Conservation (phyloP, 2,888 invertebrate species). For the Atethmia centrago region DNA sequence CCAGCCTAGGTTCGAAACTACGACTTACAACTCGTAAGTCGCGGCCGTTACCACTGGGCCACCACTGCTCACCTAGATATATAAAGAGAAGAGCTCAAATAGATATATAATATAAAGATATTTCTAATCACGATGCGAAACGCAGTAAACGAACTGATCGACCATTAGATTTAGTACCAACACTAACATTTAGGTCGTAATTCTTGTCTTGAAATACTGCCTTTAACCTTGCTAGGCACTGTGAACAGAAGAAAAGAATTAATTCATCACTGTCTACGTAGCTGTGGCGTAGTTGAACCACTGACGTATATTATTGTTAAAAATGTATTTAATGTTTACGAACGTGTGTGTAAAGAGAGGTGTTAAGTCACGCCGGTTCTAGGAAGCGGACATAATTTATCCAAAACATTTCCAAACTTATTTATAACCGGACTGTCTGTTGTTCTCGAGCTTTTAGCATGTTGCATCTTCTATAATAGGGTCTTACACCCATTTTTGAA, state of each 20-base stretch:
- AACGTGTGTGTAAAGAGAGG: conserved; percentile 48
- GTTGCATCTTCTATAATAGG: conserved; percentile 44
- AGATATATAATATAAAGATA: not conserved
- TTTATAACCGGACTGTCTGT: conserved; percentile 45
- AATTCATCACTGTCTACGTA: conserved; percentile 53
- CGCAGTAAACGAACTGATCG: not conserved
- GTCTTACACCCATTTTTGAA: too few species aligned
- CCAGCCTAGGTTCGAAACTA: too few species aligned
- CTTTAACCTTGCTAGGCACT: conserved; percentile 12
- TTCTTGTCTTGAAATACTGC: conserved; percentile 9
- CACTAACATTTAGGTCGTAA: conserved; percentile 17
- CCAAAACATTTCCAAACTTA: conserved; percentile 44
- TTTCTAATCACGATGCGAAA: not conserved
- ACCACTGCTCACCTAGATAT: too few species aligned
- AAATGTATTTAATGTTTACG: conserved; percentile 64
- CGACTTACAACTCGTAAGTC: too few species aligned
- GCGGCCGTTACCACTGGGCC: too few species aligned
- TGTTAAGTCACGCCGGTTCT: conserved; percentile 65
- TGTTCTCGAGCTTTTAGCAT: conserved; percentile 40
- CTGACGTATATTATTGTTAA: conserved; percentile 57
- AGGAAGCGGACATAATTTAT: conserved; percentile 64
- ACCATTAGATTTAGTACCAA: conserved; percentile 1
- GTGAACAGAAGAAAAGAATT: conserved; percentile 22
- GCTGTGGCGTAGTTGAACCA: conserved; percentile 37
- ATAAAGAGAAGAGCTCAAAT: too few species aligned